Evolutionary conservation across 2,888 invertebrate species (phyloP), one percentile per base, ranked within the genome.

Genomic region (Tetanocera ferruginea): DNA sequence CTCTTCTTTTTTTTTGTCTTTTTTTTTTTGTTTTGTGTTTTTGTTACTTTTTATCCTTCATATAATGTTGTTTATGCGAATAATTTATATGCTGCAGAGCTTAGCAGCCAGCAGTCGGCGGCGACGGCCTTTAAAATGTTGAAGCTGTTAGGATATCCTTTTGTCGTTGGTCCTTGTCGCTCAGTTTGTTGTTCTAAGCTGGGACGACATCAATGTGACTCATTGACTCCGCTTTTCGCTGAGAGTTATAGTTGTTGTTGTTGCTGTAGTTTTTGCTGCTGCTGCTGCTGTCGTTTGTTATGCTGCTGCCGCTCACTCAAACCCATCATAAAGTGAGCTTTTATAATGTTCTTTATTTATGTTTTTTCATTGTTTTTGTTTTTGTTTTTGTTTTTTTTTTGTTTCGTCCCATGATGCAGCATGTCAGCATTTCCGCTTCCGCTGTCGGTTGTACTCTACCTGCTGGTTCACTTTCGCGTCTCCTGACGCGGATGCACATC

Each of bases 271-370:
- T 43, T 9, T 6, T 6, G 4, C 4, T 37, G 4, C 37, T 37
- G 37, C 37, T 55, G 55, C 9, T 64, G 64, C n/a, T 34, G 34
- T 17, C 34, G 34, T 17, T 64, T 31, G n/a, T 64, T 31, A n/a
- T 34, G 34, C 34, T 64, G 34, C 64, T n/a, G 64, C 5, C 43
- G 23, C 37, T 67, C 23, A 43, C 67, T 67, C 37, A 67, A 43
- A 43, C 67, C 67, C 69, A 23, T 69, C 51, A 69, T 51, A 25
- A 69, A 28, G 51, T 69, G 25, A 49, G 51, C 28, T 51, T 51
- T 19, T 49, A 49, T 67, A 9, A n/a, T 6, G 25, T 51, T 5
- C 14, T 43, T 43, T 43, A 0, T 43, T 43, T 11, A 8, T 37
- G 37, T 37, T 43, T 1, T 2, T 43, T n/a, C n/a, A 2, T 8